A percentile compares a stretch with the other conserved stretches of the same genome.
These are phyloP conservation scores for Sinocyclocheilus grahami DNA, from an alignment of 2,113 vertebrate species.

Conservation along the genomic window DNA sequence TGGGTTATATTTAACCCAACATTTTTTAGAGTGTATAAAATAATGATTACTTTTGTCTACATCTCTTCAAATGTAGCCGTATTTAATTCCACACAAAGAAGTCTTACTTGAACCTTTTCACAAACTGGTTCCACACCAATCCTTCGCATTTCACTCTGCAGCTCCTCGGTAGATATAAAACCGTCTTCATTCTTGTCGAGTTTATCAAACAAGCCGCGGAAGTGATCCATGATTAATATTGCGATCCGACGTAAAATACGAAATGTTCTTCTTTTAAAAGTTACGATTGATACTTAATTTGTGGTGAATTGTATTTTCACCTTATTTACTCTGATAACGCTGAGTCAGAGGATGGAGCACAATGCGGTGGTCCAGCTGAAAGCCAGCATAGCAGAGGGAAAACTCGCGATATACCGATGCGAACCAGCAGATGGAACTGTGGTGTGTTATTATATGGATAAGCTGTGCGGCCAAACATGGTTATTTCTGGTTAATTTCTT, in stretches of 20 bases:
- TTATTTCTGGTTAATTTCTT: neutral
- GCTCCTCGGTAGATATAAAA: constrained; percentile 69
- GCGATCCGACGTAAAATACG: neutral
- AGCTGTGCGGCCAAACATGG: neutral
- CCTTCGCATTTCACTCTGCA: constrained; percentile 73
- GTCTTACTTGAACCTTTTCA: constrained; percentile 69
- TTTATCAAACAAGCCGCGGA: constrained; percentile 71
- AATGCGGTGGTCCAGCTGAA: neutral
- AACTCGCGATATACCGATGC: neutral
- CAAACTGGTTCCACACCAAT: constrained; percentile 68
- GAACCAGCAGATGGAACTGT: constrained; percentile 65
- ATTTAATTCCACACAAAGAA: neutral
- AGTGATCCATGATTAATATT: constrained; percentile 66
- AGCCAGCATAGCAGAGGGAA: neutral
- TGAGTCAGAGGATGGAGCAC: constrained; percentile 54
- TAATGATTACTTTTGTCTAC: neutral
- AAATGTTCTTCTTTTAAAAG: too few relatives aligned
- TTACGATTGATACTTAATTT: neutral
- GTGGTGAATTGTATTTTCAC: constrained; percentile 48
- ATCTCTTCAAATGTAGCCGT: neutral
- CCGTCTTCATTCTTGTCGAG: constrained; percentile 74
- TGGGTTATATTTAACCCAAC: too few relatives aligned
- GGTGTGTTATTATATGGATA: neutral
- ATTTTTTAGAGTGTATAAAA: too few relatives aligned
- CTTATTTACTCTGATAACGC: constrained; percentile 45